A percentile compares a stretch with the other conserved stretches of the same genome.
These are phyloP conservation scores for Sarcophaga peregrina DNA, from an alignment of 1,140 invertebrate genomes.

Conservation along the genomic window DNA sequence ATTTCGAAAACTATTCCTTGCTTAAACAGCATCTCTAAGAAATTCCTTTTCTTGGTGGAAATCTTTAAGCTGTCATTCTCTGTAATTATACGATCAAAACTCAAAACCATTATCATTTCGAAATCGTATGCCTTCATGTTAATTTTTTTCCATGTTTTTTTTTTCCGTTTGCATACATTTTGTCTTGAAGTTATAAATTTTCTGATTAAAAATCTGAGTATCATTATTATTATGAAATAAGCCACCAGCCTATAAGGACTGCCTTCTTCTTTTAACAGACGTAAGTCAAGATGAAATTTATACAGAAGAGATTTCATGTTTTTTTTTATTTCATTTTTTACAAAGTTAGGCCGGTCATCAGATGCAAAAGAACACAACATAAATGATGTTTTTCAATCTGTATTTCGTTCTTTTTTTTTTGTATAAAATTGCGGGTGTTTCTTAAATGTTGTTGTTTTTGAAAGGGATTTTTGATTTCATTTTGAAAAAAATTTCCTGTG, in stretches of 20 bases:
- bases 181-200: constrained; percentile 60
- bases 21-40: neutral
- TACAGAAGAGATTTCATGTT: constrained; percentile 27
- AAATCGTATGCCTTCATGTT: neutral
- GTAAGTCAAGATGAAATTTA: too few species aligned
- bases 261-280: too few species aligned
- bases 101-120: constrained; percentile 63
- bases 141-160: neutral
- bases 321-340: constrained; percentile 46
- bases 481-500: neutral
- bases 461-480: neutral
- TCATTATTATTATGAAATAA: constrained; percentile 63
- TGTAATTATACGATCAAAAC: constrained; percentile 64
- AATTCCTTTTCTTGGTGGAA: neutral
- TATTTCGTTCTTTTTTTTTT: neutral
- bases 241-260: neutral
- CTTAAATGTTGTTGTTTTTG: neutral
- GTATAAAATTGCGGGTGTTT: constrained; percentile 32
- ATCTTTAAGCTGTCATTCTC: constrained; percentile 56
- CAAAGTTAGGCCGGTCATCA: constrained; percentile 25
- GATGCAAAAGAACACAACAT: neutral
- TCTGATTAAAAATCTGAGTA: constrained; percentile 67
- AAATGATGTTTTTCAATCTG: neutral
- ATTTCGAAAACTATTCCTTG: neutral
- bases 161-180: neutral